These are phyloP conservation scores for Drosophila kambysellisi DNA, from an alignment of 2,888 invertebrate species.

Conservation along the genomic window DNA sequence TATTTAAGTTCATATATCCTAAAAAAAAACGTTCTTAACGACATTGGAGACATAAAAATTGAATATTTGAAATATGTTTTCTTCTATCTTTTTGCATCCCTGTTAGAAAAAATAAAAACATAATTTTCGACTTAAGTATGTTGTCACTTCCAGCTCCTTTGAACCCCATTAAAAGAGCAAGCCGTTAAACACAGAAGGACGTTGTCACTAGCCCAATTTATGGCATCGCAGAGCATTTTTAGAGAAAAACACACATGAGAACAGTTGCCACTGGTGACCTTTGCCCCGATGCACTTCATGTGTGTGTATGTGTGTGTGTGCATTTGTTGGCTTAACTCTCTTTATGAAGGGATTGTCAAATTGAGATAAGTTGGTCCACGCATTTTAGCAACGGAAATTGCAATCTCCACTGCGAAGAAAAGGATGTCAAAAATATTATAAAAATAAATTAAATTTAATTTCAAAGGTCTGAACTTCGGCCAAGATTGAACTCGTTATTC, in stretches of 20 bases:
- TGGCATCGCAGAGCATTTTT: slow-evolving; percentile 23
- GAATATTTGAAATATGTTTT: background rate
- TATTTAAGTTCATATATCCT: background rate
- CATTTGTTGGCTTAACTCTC: slow-evolving; percentile 2
- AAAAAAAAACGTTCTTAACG: background rate
- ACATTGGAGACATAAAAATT: background rate
- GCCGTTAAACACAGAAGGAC: slow-evolving; percentile 31
- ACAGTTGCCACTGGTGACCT: slow-evolving; percentile 23
- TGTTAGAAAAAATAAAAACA: slow-evolving; percentile 6
- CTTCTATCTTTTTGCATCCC: slow-evolving; percentile 20
- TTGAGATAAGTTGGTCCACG: slow-evolving; percentile 9
- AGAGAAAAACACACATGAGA: slow-evolving; percentile 20
- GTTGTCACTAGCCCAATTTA: slow-evolving; percentile 39
- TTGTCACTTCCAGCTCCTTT: slow-evolving; percentile 49
- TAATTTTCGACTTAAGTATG: slow-evolving; percentile 20
- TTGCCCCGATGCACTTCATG: background rate
- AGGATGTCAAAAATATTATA: slow-evolving; percentile 1
- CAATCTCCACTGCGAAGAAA: background rate
- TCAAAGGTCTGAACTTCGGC: background rate
- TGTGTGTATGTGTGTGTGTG: background rate
- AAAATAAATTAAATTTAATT: slow-evolving; percentile 8
- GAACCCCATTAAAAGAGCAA: slow-evolving; percentile 27
- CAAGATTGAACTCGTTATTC: too few species aligned
- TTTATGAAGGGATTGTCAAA: background rate
- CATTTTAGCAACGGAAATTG: slow-evolving; percentile 19